These are phyloP conservation scores for Drosophila multiciliata DNA, from an alignment of 2,888 invertebrate genomes.

Conservation along the genomic window DNA sequence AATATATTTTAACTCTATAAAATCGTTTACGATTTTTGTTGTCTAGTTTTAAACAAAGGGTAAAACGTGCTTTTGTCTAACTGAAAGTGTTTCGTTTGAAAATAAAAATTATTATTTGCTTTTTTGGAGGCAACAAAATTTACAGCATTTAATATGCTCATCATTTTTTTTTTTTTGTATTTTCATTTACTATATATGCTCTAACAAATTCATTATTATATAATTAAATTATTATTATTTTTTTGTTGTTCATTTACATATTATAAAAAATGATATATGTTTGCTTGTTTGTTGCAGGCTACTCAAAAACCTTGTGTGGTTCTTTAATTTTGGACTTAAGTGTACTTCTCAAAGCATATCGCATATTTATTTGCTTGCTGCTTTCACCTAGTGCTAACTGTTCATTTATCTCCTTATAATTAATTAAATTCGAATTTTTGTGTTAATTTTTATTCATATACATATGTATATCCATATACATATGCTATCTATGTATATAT, in stretches of 20 bases:
- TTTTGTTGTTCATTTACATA: constrained; percentile 54
- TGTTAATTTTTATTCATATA: constrained; percentile 78
- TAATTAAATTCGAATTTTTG: constrained; percentile 85
- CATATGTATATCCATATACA: constrained; percentile 50
- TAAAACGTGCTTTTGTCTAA: constrained; percentile 45
- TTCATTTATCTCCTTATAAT: constrained; percentile 76
- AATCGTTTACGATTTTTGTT: constrained; percentile 73
- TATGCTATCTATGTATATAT: constrained; percentile 28
- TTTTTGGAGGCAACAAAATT: constrained; percentile 48
- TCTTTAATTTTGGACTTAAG: constrained; percentile 56
- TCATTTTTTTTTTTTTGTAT: constrained; percentile 31
- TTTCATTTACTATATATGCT: constrained; percentile 46
- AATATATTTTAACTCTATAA: constrained; percentile 67
- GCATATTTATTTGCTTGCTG: constrained; percentile 68
- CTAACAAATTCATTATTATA: constrained; percentile 71
- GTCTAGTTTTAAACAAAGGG: constrained; percentile 31
- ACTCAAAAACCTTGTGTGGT: constrained; percentile 68
- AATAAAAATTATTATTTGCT: constrained; percentile 28
- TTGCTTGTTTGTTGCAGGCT: constrained; percentile 62
- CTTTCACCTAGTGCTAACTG: constrained; percentile 68
- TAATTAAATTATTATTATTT: constrained; percentile 46
- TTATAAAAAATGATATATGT: constrained; percentile 74
- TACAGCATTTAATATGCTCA: constrained; percentile 38
- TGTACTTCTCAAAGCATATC: constrained; percentile 68
- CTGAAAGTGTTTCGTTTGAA: constrained; percentile 31